These are phyloP conservation scores for Hydropsyche betteni DNA, from an alignment of 2,888 invertebrate species.

Conservation along the genomic window DNA sequence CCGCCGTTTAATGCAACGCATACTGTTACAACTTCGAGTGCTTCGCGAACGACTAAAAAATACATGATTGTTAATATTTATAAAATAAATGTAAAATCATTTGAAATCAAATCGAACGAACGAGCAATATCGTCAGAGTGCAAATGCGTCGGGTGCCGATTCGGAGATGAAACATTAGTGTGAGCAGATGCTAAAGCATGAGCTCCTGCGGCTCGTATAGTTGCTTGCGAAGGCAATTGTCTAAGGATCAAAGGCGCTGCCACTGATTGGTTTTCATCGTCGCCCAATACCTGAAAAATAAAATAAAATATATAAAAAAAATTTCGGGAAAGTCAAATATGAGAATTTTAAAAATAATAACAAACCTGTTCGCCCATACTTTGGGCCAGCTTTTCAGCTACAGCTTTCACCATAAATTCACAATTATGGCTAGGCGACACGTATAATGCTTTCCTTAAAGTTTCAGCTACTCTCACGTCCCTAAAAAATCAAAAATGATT, in stretches of 20 bases:
- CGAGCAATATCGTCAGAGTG: slow-evolving; percentile 74
- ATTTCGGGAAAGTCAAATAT: no score
- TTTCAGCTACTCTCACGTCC: slow-evolving; percentile 61
- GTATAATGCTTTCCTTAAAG: slow-evolving; percentile 84
- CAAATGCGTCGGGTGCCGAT: slow-evolving; percentile 60
- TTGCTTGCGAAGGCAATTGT: slow-evolving; percentile 62
- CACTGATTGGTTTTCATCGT: slow-evolving; percentile 23
- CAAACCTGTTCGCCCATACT: slow-evolving; percentile 78
- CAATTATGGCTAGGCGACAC: slow-evolving; percentile 84
- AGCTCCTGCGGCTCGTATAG: slow-evolving; percentile 62
- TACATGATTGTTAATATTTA: slow-evolving; percentile 40
- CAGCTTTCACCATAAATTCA: slow-evolving; percentile 85
- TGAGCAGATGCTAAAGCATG: slow-evolving; percentile 61
- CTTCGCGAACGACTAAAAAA: slow-evolving; percentile 84
- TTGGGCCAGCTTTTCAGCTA: slow-evolving; percentile 84
- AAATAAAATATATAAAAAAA: neutral
- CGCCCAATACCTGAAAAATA: slow-evolving; percentile 1
- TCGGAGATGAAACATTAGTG: slow-evolving; percentile 53
- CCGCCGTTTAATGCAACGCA: slow-evolving; percentile 90
- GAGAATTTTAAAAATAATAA: slow-evolving; percentile 21
- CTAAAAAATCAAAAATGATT: slow-evolving; percentile 53
- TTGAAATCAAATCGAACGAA: slow-evolving; percentile 54
- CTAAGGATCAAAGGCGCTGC: slow-evolving; percentile 58
- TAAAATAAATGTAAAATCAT: neutral
- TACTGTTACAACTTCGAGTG: slow-evolving; percentile 90